A percentile compares a stretch with the other conserved stretches of the same genome.
These are phyloP conservation scores for Ammodytes dubius DNA, from an alignment of 2,113 vertebrate species.

Conservation along the genomic window DNA sequence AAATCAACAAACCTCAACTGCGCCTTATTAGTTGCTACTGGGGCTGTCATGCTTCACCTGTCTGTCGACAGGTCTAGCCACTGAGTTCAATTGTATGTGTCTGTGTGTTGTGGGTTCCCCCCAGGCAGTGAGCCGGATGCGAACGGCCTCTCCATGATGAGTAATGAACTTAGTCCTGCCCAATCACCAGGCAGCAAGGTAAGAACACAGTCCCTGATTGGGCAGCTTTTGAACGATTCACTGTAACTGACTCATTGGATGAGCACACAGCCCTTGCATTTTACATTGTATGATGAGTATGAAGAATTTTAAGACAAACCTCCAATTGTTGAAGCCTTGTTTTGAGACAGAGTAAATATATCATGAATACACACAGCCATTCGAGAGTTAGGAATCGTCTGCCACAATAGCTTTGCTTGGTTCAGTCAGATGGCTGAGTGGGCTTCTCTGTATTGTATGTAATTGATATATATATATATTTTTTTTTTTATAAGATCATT, in stretches of 20 bases:
- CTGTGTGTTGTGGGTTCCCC: slow-evolving; percentile 80
- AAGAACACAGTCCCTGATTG: slow-evolving; percentile 75
- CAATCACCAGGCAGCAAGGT: slow-evolving; percentile 91
- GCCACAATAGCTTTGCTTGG: too few species aligned
- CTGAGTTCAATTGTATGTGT: slow-evolving; percentile 66
- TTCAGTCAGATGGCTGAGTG: too few species aligned
- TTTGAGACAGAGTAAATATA: background rate
- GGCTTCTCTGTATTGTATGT: too few species aligned
- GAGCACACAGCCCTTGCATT: background rate
- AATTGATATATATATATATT: too few species aligned
- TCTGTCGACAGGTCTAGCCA: slow-evolving; percentile 64
- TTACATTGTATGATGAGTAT: slow-evolving; percentile 8
- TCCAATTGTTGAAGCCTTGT: background rate
- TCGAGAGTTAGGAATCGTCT: too few species aligned
- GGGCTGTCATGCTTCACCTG: slow-evolving; percentile 61
- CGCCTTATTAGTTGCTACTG: slow-evolving; percentile 51
- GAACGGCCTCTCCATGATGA: slow-evolving; percentile 81
- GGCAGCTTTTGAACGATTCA: slow-evolving; percentile 53
- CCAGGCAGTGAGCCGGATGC: slow-evolving; percentile 92
- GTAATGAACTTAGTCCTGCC: slow-evolving; percentile 90
- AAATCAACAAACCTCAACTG: slow-evolving; percentile 32
- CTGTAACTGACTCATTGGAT: slow-evolving; percentile 27
- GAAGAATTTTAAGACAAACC: background rate
- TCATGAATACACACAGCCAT: background rate
- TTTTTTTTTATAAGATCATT: too few species aligned